Percentiles rank a stretch among this genome's conserved stretches.
phyloP scores from a whole-genome alignment of 1,140 invertebrate species.

The Drosophila azteca region DNA sequence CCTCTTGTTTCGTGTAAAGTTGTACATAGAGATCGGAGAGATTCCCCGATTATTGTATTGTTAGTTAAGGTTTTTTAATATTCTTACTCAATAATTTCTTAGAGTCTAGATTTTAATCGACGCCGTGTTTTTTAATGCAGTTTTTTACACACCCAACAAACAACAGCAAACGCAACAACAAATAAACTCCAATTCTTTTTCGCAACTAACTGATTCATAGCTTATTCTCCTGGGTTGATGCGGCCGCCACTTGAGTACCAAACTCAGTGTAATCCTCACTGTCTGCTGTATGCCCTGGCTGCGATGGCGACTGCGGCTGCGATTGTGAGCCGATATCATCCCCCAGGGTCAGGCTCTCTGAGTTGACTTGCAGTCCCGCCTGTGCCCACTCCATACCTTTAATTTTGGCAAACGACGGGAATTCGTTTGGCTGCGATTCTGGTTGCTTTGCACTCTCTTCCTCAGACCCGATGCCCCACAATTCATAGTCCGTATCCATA shows the following conservation, averaged over 20 bases:
- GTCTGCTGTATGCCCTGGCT: not conserved
- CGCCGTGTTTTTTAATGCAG: no score
- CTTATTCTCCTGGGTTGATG: constrained; percentile 45
- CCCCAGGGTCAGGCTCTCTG: constrained; percentile 34
- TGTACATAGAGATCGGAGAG: no score
- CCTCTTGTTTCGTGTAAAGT: no score
- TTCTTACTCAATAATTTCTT: no score
- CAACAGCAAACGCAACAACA: not conserved
- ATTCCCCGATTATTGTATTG: no score
- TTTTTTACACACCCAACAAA: not conserved
- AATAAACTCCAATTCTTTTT: not conserved
- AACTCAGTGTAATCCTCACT: constrained; percentile 43
- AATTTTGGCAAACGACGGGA: no score
- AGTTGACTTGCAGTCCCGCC: constrained; percentile 11
- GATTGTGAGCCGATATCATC: not conserved
- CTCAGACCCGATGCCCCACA: not conserved
- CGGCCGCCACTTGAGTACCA: constrained; percentile 40
- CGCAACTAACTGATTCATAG: not conserved
- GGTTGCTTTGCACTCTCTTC: no score
- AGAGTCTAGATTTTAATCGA: no score
- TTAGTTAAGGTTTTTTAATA: no score
- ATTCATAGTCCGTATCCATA: not conserved
- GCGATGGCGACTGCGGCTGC: not conserved
- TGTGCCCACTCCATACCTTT: constrained; percentile 8
- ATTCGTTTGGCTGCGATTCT: no score